Base-by-base conservation (phyloP, 2,797 vertebrate genomes). In the Scleropages formosus region DNA sequence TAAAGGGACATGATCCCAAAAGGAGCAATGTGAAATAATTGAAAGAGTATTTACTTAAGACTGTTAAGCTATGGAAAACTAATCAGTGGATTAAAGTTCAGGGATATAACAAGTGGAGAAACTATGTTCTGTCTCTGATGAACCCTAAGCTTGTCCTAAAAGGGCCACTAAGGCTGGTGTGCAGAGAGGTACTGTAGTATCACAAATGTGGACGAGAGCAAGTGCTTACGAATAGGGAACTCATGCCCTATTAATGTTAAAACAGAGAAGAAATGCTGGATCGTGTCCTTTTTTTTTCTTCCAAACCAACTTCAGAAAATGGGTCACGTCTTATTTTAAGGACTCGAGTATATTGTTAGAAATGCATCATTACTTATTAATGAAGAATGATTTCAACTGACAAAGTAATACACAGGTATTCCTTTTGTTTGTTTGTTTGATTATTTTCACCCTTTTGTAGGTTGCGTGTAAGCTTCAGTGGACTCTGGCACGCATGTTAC, bases 261-360 rank as follows among this genome's bases (percentile, higher is more conserved):
- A 72, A 72, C 51, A 72, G 56, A 31, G 68, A 72, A 72, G 18
- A 72, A 72, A 72, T 72, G 53, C 56, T 59, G 70, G 70, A 72
- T n/a, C 27, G 58, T 18, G 39, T 24, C 26, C 70, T 58, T 58
- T 58, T 59, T 58, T 72, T 58, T 12, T 10, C 46, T 39, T 20
- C 65, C 65, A 70, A 53, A 70, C 47, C 53, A 49, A 70, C 67
- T 70, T 70, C 67, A 51, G 67, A 70, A 70, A 70, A 70, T 72
- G 56, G 70, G 70, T 72, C 70, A 56, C 47, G 31, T 72, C 59
- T 58, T 72, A 72, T 72, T 72, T 72, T 72, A 72, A 72, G 70
- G 70, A 26, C 46, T 26, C 59, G 46, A 53, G 39, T 72, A 72
- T 59, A 72, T 60, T 72, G 70, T 72, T 58, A 53, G 26, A 58